Conservation (phyloP, 1,140 invertebrate genomes). For the Acyrthosiphon pisum region DNA sequence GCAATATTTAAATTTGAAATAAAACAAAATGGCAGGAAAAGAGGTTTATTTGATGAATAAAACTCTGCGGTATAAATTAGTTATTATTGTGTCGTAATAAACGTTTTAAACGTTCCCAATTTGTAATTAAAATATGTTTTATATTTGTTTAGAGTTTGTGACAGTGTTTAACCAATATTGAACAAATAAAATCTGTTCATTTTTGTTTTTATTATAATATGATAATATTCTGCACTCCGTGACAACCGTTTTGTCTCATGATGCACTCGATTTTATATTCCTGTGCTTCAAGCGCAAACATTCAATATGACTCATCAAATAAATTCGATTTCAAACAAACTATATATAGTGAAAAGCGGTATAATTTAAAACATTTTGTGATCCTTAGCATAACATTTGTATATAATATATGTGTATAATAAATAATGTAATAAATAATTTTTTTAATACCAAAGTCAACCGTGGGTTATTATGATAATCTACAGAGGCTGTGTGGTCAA, state of each 20-base stretch:
- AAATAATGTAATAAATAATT: not conserved
- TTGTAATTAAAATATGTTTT: conserved; percentile 44
- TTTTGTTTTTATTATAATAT: not conserved
- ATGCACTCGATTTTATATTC: not conserved
- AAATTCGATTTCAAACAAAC: not conserved
- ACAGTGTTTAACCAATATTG: not conserved
- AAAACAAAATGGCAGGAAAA: not conserved
- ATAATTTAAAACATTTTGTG: not conserved
- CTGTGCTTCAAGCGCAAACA: not conserved
- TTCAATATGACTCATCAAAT: not conserved
- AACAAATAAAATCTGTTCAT: conserved; percentile 41
- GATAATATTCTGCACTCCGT: not conserved
- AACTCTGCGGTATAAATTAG: not conserved
- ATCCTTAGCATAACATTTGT: not conserved
- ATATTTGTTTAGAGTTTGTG: conserved; percentile 19
- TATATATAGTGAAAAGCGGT: not conserved
- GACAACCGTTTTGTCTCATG: not conserved
- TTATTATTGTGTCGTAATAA: not conserved
- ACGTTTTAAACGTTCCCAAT: not conserved
- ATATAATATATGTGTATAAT: not conserved
- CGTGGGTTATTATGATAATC: not conserved
- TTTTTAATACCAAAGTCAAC: not conserved
- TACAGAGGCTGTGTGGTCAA: not conserved
- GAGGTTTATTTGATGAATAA: conserved; percentile 4
- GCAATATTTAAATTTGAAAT: conserved; percentile 18